Percentiles rank a stretch among this genome's conserved stretches.
Conservation (phyloP, 2,113 vertebrate genomes). For the Taxidea taxus region DNA sequence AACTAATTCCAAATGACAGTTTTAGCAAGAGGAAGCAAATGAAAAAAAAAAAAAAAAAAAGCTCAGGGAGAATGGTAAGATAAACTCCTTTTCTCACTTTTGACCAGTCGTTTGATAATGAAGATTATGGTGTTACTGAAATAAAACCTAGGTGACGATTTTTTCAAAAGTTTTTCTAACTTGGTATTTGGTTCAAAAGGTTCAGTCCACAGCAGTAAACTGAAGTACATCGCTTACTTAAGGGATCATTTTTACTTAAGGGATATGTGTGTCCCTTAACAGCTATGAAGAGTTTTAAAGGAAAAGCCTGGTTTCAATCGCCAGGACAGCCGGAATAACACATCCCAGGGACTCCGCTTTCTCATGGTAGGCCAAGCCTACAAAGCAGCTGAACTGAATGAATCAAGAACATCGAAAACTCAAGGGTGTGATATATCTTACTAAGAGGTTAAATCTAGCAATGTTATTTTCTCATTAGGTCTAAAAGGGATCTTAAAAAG, state of each 20-base stretch:
- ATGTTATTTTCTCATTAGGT: not conserved
- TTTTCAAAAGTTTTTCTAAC: not conserved
- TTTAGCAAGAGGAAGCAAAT: conserved; percentile 43
- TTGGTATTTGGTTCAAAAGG: not conserved
- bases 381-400: conserved; percentile 47
- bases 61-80: not conserved
- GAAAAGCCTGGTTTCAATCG: conserved; percentile 67
- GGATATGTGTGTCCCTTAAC: not conserved
- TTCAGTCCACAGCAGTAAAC: not conserved
- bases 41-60: not conserved
- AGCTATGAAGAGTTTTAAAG: not conserved
- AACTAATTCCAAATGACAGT: conserved; percentile 64
- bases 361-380: conserved; percentile 44
- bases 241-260: not conserved
- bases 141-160: not conserved
- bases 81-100: not conserved
- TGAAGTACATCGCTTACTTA: not conserved
- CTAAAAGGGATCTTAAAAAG: not conserved
- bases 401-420: conserved; percentile 22
- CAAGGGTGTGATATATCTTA: not conserved
- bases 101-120: not conserved
- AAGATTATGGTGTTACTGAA: not conserved
- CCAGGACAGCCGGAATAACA: not conserved
- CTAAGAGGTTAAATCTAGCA: not conserved
- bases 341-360: not conserved